A percentile compares a stretch with the other conserved stretches of the same genome.
phyloP scores from a whole-genome alignment of 2,797 vertebrate species.

The Mormyrus hasselquistii region DNA sequence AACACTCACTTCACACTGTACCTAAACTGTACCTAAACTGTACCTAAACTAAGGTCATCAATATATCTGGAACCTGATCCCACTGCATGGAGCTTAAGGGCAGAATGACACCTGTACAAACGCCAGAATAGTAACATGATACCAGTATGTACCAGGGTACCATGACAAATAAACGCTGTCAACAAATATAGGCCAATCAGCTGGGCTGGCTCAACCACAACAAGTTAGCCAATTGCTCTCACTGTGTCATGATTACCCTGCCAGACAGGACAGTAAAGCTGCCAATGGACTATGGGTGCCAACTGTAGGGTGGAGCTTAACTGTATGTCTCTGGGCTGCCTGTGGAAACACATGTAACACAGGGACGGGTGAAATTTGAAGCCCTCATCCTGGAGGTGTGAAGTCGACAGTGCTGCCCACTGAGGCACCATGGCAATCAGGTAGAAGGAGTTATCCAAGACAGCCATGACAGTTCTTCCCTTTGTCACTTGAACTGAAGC shows the following conservation, averaged over 20 bases:
- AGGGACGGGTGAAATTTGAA: background rate
- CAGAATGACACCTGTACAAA: background rate
- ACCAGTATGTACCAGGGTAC: background rate
- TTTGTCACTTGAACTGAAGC: background rate
- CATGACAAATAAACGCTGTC: background rate
- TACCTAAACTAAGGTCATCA: background rate
- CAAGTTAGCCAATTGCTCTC: background rate
- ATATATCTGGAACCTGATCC: background rate
- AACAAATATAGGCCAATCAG: background rate
- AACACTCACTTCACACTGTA: background rate
- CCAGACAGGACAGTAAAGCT: background rate
- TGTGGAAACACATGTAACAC: background rate
- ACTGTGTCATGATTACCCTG: background rate
- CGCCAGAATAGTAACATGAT: background rate
- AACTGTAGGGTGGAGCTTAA: background rate
- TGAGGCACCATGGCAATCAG: background rate
- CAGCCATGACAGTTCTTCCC: background rate
- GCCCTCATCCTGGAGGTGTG: background rate
- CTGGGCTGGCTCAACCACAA: background rate
- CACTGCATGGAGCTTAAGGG: background rate
- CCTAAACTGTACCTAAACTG: background rate
- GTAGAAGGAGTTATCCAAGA: background rate
- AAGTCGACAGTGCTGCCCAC: background rate
- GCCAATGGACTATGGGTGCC: background rate
- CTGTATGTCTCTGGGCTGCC: background rate